Conservation (phyloP, 2,113 vertebrate species). For the Phainopepla nitens region DNA sequence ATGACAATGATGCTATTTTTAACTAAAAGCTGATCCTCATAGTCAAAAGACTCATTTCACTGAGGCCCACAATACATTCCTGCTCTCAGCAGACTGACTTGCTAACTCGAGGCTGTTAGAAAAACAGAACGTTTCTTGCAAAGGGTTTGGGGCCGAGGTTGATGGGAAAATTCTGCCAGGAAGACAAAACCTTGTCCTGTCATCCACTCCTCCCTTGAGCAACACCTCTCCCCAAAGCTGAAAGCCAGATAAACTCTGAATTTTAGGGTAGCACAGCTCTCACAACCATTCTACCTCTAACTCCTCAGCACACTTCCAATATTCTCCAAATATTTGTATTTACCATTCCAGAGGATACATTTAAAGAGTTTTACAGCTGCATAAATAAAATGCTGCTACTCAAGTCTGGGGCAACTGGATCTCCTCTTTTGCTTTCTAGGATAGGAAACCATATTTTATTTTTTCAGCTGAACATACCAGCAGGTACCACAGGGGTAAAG, state of each 20-base stretch:
- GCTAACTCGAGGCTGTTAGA: neutral
- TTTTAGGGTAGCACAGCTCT: neutral
- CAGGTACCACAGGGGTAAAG: neutral
- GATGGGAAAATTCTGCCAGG: neutral
- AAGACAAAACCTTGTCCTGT: neutral
- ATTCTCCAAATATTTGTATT: neutral
- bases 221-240: neutral
- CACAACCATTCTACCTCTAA: neutral
- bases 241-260: neutral
- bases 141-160: neutral
- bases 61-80: neutral
- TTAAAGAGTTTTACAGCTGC: neutral
- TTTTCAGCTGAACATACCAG: neutral
- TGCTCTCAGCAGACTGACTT: neutral
- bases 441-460: neutral
- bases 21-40: neutral
- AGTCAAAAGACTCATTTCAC: neutral
- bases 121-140: neutral
- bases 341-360: neutral
- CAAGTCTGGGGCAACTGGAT: neutral
- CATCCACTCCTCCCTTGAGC: neutral
- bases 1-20: slow-evolving; percentile 41
- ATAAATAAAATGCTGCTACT: neutral
- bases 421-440: neutral
- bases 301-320: neutral